phyloP scores from a whole-genome alignment of 2,113 vertebrate species.

The Scophthalmus maximus region DNA sequence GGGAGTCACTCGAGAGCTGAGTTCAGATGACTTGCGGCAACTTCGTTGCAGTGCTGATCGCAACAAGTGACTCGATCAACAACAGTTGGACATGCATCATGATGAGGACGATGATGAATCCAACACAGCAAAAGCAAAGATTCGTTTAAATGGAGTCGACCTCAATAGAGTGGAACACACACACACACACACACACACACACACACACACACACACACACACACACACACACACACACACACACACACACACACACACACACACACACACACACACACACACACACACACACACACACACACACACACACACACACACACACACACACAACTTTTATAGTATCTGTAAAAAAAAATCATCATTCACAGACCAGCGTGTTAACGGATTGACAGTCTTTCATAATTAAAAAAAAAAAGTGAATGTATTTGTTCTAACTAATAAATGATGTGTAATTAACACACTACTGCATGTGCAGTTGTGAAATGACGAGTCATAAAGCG shows the following conservation, averaged over 20 bases:
- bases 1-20: background rate
- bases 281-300: background rate
- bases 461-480: conserved; percentile 48
- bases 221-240: background rate
- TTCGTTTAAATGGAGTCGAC: conserved; percentile 36
- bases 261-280: background rate
- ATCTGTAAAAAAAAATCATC: conserved; percentile 19
- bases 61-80: conserved; percentile 52
- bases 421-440: conserved; percentile 24
- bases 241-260: conserved; percentile 4
- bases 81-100: conserved; percentile 15
- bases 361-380: background rate
- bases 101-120: conserved; percentile 1
- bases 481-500: conserved; percentile 35
- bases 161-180: conserved; percentile 31
- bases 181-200: background rate
- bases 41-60: conserved; percentile 29
- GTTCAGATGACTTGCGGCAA: conserved; percentile 20
- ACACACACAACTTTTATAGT: background rate
- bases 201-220: conserved; percentile 3
- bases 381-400: background rate
- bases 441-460: conserved; percentile 34
- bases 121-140: conserved; percentile 30
- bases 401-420: background rate
- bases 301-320: background rate